phyloP scores from a whole-genome alignment of 1,140 invertebrate genomes.

The Scaptomyza graminum region DNA sequence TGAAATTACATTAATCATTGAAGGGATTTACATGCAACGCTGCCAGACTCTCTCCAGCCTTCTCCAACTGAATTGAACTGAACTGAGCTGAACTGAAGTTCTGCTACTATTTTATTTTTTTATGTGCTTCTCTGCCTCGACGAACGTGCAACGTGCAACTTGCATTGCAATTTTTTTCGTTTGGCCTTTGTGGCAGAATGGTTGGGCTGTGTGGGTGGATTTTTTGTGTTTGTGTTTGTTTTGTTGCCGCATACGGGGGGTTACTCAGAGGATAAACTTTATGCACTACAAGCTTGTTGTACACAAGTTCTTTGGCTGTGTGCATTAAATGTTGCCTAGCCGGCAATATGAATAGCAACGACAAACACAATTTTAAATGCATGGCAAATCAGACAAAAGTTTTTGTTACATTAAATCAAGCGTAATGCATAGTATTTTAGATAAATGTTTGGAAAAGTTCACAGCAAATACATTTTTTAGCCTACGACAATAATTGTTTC shows the following conservation, averaged over 20 bases:
- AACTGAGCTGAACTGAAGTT: constrained; percentile 36
- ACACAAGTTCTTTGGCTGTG: constrained; percentile 7
- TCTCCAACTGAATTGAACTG: no score
- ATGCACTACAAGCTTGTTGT: constrained; percentile 3
- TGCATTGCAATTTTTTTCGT: constrained; percentile 27
- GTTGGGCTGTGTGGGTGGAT: background rate
- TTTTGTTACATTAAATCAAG: background rate
- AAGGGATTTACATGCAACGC: constrained; percentile 76
- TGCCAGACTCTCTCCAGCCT: constrained; percentile 21
- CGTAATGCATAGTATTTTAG: no score
- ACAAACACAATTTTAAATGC: background rate
- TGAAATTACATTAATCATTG: constrained; percentile 84
- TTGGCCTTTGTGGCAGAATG: constrained; percentile 27
- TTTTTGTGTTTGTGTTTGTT: constrained; percentile 26
- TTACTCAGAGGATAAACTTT: background rate
- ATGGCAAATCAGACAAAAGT: background rate
- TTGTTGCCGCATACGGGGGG: constrained; percentile 2
- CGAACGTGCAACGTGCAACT: constrained; percentile 10
- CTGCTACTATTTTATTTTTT: background rate
- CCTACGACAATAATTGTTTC: no score
- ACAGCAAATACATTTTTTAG: no score
- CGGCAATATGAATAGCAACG: no score
- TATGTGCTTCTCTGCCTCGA: background rate
- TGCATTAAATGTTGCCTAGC: background rate
- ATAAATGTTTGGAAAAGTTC: no score